These are phyloP conservation scores for Drosophila melanogaster DNA, from an alignment of 1,140 invertebrate species.

Conservation along the genomic window DNA sequence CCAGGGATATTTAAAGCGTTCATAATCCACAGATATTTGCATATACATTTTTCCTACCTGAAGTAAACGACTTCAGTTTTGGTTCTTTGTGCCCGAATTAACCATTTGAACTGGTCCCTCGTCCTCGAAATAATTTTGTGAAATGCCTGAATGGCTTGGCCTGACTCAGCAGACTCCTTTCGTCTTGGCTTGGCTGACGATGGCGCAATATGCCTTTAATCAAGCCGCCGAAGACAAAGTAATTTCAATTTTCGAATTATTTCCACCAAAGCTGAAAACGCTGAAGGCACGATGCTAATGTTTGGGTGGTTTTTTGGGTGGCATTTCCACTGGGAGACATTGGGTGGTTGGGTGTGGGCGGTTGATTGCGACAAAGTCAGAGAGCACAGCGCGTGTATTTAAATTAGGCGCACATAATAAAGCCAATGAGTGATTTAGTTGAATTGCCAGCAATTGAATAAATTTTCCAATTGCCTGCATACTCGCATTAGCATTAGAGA, in stretches of 20 bases:
- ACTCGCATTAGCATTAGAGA: conserved; percentile 73
- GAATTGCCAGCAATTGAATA: conserved; percentile 83
- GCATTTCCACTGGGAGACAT: not conserved
- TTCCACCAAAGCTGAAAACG: conserved; percentile 57
- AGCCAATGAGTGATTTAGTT: conserved; percentile 83
- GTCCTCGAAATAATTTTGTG: not conserved
- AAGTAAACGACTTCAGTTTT: conserved; percentile 7
- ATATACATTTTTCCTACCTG: not conserved
- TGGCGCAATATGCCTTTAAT: conserved; percentile 93
- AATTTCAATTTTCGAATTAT: conserved; percentile 80
- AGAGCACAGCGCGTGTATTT: conserved; percentile 63
- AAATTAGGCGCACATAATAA: conserved; percentile 78
- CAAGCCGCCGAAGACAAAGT: conserved; percentile 68
- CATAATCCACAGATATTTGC: not conserved
- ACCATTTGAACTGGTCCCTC: not conserved
- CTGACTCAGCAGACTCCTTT: conserved; percentile 37
- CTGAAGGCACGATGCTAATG: conserved; percentile 30
- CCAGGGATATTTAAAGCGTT: not conserved
- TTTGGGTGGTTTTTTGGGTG: conserved; percentile 6
- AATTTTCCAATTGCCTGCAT: conserved; percentile 82
- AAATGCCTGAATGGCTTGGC: not conserved
- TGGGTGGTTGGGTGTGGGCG: not conserved
- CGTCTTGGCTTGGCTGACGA: conserved; percentile 18
- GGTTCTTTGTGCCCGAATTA: not conserved
- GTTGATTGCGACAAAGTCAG: conserved; percentile 16